These are phyloP conservation scores for Cranoglanis bouderius DNA, from an alignment of 2,113 vertebrate species.

Conservation along the genomic window DNA sequence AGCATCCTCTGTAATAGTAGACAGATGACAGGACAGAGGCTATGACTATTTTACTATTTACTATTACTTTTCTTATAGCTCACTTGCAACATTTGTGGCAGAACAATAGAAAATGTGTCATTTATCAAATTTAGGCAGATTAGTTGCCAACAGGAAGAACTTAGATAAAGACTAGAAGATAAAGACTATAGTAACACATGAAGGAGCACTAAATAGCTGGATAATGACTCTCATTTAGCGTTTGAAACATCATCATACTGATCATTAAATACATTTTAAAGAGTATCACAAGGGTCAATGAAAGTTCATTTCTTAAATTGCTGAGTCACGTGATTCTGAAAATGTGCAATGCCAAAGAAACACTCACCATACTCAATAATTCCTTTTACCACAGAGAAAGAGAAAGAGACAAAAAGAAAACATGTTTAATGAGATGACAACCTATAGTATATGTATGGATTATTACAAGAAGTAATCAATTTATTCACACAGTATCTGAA, in stretches of 20 bases:
- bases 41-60: neutral
- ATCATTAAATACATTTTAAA: conserved; percentile 21
- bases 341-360: conserved; percentile 47
- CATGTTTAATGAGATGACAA: conserved; percentile 54
- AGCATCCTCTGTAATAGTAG: neutral
- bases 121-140: neutral
- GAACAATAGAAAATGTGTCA: neutral
- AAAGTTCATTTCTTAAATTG: neutral
- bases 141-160: neutral
- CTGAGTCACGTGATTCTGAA: conserved; percentile 5
- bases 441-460: neutral
- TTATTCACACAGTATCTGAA: neutral
- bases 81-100: neutral
- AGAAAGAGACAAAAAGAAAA: conserved; percentile 61
- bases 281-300: neutral
- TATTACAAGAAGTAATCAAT: neutral
- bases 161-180: neutral
- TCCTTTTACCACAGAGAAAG: conserved; percentile 53
- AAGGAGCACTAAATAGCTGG: neutral
- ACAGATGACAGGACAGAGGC: neutral
- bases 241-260: neutral
- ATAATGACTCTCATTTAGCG: neutral
- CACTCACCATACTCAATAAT: conserved; percentile 67
- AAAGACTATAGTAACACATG: neutral
- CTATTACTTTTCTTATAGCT: neutral